Evolutionary conservation across 2,888 invertebrate genomes (phyloP), one percentile per base, ranked within the genome.

Genomic region (Volucella bombylans): DNA sequence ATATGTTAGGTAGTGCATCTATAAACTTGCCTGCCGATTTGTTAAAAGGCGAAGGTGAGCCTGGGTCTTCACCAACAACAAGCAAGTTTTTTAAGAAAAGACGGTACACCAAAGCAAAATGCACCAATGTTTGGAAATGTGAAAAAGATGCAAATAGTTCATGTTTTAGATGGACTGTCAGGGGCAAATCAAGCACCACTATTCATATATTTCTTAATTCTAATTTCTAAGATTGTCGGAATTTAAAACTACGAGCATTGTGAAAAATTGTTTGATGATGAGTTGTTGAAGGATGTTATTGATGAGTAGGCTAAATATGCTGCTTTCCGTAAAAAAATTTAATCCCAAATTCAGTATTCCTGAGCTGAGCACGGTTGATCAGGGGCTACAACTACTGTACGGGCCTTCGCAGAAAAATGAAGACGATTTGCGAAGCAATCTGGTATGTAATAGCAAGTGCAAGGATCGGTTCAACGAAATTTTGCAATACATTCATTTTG

Each of bases 401-500:
- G 18, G 1, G 47, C n/a, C 6, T 47, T 14, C 18, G 49, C 9
- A 50, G 4, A 31, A 1, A 4, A 31, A 6, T 31, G 6, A 6
- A 31, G 31, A 31, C 31, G 4, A 6, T 49, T 49, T 49, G 15
- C 49, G 18, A 49, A 72, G 64, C 55, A 39, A 61, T 12, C 41
- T 72, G n/a, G 55, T 82, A 8, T 68, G 38, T 47, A 14, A 77
- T 2, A 67, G 59, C 23, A 82, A 82, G 73, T 57, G 73, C 38
- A 41, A 52, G 4, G 41, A 69, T 15, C 62, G 74, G 10, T 86
- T 82, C 43, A 15, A 55, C 8, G 64, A 78, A 18, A 82, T 86
- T 15, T 73, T 61, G 23, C 71, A 55, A 76, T 62, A 45, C 15
- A 39, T 86, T 15, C 73, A 86, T 31, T 86, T 86, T 18, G 50